Conservation (phyloP, 1,140 invertebrate genomes). For the Orius insidiosus region DNA sequence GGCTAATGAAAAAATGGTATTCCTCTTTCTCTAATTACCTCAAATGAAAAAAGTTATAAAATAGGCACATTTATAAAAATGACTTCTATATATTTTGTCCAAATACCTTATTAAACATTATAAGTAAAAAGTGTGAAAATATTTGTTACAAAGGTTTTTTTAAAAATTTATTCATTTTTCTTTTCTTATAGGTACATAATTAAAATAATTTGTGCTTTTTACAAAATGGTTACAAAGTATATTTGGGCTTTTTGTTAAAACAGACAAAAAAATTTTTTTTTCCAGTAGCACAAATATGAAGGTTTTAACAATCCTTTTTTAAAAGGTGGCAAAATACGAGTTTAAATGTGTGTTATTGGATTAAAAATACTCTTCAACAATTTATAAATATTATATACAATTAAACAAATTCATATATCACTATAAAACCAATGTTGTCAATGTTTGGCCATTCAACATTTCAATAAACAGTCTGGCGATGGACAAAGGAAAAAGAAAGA, state of each 20-base stretch:
- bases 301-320: neutral
- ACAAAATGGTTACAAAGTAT: slow-evolving; percentile 8
- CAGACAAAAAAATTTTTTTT: neutral
- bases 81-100: slow-evolving; percentile 4
- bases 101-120: slow-evolving; percentile 4
- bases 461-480: no score
- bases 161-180: slow-evolving; percentile 11
- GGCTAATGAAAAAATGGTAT: neutral
- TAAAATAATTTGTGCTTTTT: slow-evolving; percentile 14
- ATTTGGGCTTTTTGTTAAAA: neutral
- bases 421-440: no score
- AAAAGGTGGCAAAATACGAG: neutral
- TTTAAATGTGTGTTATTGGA: slow-evolving; percentile 1
- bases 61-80: slow-evolving; percentile 12
- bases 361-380: neutral
- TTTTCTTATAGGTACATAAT: neutral
- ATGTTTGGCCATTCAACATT: no score
- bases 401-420: no score
- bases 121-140: slow-evolving; percentile 15
- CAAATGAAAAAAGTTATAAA: neutral
- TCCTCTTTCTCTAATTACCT: no score
- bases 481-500: no score
- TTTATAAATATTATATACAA: slow-evolving; percentile 3
- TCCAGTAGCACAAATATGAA: neutral
- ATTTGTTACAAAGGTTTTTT: slow-evolving; percentile 12